Evolutionary conservation across 2,113 vertebrate species (phyloP), one percentile per base, ranked within the genome.

Genomic region (Myotis lucifugus): DNA sequence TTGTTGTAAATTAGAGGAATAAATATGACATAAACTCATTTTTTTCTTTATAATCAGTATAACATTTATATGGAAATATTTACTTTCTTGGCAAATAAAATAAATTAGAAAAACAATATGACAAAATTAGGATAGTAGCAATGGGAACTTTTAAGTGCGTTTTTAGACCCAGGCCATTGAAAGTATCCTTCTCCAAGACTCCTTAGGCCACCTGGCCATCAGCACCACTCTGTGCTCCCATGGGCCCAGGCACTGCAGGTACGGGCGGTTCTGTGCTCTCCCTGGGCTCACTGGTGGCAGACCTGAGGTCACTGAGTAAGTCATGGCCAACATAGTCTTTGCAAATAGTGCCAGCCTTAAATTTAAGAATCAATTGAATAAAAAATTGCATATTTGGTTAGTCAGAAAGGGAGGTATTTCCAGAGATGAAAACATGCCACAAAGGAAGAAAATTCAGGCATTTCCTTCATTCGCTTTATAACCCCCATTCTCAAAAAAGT

Each of bases 51-150:
- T 11, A 86, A 89, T 66, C 37, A 48, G 34, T 83, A 34, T 84
- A 76, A 67, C 23, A 83, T 61, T 67, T 79, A 79, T 12, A 78
- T 76, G 67, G 8, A 94, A 93, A 50, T 83, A 79, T 52, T 95
- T 84, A 3, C 27, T 84, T 59, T 70, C 50, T 88, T 76, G 37
- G 32, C 3, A 90, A 81, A 88, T 29, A 74, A 32, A 95, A 84
- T 66, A 88, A 59, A 64, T 69, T 11, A 48, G 18, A 25, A 82
- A 83, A 96, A 79, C 7, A 90, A 29, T 21, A 67, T 2, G 10
- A n/a, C 8, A 83, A 56, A 94, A 74, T 74, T 69, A 90, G 42
- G 10, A 66, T 1, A 78, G 11, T 27, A 92, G 59, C 17, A 59
- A 74, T 9, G 10, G 12, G 19, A 91, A 23, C 5, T 69, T 74